Conservation (phyloP, 2,797 vertebrate genomes). For the Adelosebastes latens region DNA sequence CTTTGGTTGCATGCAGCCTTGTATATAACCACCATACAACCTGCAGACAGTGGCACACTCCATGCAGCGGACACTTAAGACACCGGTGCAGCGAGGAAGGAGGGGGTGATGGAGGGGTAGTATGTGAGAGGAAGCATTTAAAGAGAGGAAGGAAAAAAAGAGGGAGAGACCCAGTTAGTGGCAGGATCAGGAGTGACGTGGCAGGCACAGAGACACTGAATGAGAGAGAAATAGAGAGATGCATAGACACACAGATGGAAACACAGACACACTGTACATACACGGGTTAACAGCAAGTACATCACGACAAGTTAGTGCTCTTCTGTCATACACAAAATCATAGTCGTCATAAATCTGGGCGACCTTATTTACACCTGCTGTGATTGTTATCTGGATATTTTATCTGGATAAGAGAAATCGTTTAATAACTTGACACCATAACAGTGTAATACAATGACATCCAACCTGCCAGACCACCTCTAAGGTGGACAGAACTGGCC, state of each 20-base stretch:
- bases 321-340: neutral
- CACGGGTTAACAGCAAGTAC: conserved; percentile 14
- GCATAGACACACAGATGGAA: conserved; percentile 50
- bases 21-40: conserved; percentile 65
- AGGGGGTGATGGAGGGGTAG: conserved; percentile 17
- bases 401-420: neutral
- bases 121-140: conserved; percentile 44
- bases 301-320: neutral
- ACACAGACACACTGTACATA: conserved; percentile 34
- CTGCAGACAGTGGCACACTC: conserved; percentile 74
- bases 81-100: conserved; percentile 57
- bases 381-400: conserved; percentile 8
- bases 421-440: neutral
- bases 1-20: conserved; percentile 61
- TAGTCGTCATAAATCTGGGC: neutral
- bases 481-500: neutral
- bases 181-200: conserved; percentile 70
- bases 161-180: conserved; percentile 76
- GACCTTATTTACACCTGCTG: conserved; percentile 15
- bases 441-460: neutral
- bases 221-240: conserved; percentile 25
- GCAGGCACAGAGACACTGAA: conserved; percentile 72
- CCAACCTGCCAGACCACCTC: neutral
- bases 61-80: conserved; percentile 74
- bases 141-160: conserved; percentile 52